Evolutionary conservation across 1,140 invertebrate species (phyloP).

Genomic region (Diprion similis): DNA sequence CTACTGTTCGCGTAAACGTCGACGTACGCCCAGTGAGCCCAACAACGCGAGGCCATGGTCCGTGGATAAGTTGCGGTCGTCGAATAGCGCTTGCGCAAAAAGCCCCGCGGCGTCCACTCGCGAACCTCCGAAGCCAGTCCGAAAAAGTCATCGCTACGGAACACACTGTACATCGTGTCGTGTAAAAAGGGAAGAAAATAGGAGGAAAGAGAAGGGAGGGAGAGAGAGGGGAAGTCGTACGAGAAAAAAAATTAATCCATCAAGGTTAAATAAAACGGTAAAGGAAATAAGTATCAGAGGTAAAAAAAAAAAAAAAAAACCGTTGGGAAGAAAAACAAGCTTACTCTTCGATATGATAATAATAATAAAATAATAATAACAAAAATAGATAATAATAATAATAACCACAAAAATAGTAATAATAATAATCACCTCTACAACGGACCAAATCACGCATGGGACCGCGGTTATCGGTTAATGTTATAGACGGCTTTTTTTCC

Average conservation of each 20-base stretch:
- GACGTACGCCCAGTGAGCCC: no score
- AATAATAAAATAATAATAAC: background rate
- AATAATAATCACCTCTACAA: no score
- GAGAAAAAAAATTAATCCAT: background rate
- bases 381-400: no score
- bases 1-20: no score
- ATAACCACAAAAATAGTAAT: no score
- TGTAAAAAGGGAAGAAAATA: background rate
- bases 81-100: background rate
- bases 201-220: background rate
- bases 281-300: no score
- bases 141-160: slow-evolving; percentile 2
- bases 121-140: background rate
- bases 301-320: no score
- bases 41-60: no score
- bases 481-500: no score
- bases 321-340: background rate
- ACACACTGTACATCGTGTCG: slow-evolving; percentile 1
- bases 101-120: background rate
- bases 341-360: background rate
- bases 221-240: background rate
- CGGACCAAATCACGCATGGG: no score
- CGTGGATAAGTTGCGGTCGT: background rate
- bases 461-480: no score
- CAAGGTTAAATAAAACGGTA: background rate